A percentile compares a stretch with the other conserved stretches of the same genome.
These are phyloP conservation scores for Epizoanthus illoricatus DNA, from an alignment of 92 coral and sea anemone genomes.

Conservation along the genomic window DNA sequence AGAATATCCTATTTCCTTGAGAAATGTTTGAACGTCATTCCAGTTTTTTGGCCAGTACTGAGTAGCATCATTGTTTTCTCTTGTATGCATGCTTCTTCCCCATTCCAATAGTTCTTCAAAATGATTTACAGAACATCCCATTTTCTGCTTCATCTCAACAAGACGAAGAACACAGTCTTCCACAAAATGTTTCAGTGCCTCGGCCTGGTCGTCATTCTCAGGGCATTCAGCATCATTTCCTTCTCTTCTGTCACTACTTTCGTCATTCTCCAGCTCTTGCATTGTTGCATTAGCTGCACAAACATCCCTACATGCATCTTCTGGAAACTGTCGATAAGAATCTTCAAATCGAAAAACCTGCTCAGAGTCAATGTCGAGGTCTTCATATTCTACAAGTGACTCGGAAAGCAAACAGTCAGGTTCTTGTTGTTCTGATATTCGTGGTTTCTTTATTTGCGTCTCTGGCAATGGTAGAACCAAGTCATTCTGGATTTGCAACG, in stretches of 20 bases:
- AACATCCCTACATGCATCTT: neutral
- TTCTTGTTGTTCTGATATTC: neutral
- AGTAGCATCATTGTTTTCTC: constrained; percentile 25
- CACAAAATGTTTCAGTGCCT: constrained; percentile 43
- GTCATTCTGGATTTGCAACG: neutral
- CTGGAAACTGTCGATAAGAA: neutral
- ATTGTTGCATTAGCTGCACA: neutral
- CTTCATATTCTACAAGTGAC: neutral
- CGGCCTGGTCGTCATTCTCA: constrained; percentile 34
- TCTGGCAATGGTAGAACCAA: neutral
- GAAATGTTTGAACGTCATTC: constrained; percentile 43
- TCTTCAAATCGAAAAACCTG: neutral
- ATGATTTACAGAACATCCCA: constrained; percentile 40
- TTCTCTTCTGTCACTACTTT: neutral
- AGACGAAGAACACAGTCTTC: constrained; percentile 46
- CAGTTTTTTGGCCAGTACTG: constrained; percentile 52
- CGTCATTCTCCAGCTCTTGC: neutral
- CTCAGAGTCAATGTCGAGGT: neutral
- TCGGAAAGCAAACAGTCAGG: neutral
- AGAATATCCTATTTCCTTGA: constrained; percentile 42
- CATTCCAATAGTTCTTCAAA: constrained; percentile 51
- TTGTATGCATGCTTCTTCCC: constrained; percentile 36
- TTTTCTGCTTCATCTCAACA: constrained; percentile 48
- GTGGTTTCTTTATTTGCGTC: neutral
- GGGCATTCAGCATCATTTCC: neutral